A percentile compares a stretch with the other conserved stretches of the same genome.
Conservation (phyloP, 1,140 invertebrate species). For the Micrasema longulum region DNA sequence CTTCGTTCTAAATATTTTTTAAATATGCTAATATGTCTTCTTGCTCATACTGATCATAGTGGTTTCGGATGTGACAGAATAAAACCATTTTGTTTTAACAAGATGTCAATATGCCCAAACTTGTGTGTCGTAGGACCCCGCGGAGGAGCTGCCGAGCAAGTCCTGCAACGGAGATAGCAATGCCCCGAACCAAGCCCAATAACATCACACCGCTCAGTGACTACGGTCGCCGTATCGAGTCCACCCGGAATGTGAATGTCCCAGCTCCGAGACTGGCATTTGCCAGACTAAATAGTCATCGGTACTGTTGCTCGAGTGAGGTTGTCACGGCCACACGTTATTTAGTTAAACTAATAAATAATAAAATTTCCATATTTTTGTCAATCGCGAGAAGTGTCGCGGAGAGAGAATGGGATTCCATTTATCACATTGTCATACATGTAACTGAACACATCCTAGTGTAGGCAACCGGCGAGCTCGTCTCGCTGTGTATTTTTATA, state of each 20-base stretch:
- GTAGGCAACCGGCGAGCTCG: too few relatives aligned
- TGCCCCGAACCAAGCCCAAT: constrained; percentile 46
- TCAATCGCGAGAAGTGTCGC: neutral
- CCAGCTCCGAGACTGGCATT: constrained; percentile 48
- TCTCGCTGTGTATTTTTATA: neutral
- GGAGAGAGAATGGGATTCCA: constrained; percentile 2
- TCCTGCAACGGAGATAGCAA: constrained; percentile 51
- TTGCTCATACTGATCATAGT: too few relatives aligned
- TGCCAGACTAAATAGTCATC: too few relatives aligned
- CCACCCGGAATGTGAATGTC: too few relatives aligned
- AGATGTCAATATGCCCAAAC: too few relatives aligned
- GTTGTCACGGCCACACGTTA: constrained; percentile 12
- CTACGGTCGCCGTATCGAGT: too few relatives aligned
- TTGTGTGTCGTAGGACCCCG: too few relatives aligned
- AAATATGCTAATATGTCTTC: too few relatives aligned
- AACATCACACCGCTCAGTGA: constrained; percentile 39
- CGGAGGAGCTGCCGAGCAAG: constrained; percentile 26
- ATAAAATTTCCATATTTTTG: constrained; percentile 32
- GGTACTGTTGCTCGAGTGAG: constrained; percentile 30
- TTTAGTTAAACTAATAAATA: constrained; percentile 27
- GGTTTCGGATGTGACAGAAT: too few relatives aligned
- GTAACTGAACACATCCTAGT: too few relatives aligned
- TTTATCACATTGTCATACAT: constrained; percentile 8
- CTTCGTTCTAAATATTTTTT: too few relatives aligned
- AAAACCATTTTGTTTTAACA: too few relatives aligned